Percentiles rank a stretch among this genome's conserved stretches.
Conservation (phyloP, 2,888 invertebrate species). For the Lamellibrachia satsuma region DNA sequence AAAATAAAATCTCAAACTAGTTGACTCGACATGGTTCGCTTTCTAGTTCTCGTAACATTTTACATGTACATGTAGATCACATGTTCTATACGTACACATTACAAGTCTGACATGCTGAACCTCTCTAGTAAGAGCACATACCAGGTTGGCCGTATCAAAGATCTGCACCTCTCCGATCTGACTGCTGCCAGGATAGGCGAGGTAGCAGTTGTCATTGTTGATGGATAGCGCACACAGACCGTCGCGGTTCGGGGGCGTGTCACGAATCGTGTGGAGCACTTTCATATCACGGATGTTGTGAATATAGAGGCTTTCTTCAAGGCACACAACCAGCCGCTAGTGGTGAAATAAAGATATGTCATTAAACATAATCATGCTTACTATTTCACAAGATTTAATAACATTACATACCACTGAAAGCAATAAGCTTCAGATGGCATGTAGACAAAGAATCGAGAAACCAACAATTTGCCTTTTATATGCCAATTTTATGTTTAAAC, state of each 20-base stretch:
- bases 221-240: conserved; percentile 92
- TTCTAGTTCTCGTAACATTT: too few relatives aligned
- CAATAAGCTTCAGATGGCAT: too few relatives aligned
- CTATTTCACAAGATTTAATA: too few relatives aligned
- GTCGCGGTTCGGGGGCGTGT: conserved; percentile 93
- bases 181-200: conserved; percentile 96
- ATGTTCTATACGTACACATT: neutral
- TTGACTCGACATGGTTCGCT: too few relatives aligned
- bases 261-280: conserved; percentile 95
- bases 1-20: too few relatives aligned
- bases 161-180: conserved; percentile 94
- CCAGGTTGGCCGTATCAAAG: conserved; percentile 90
- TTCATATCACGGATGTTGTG: conserved; percentile 98
- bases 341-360: neutral
- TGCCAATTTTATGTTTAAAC: too few relatives aligned
- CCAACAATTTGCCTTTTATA: too few relatives aligned
- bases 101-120: neutral
- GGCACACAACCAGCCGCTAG: conserved; percentile 91
- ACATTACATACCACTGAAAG: too few relatives aligned
- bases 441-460: too few relatives aligned
- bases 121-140: conserved; percentile 65
- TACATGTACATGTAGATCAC: too few relatives aligned
- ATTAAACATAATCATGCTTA: neutral
- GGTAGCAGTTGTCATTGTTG: conserved; percentile 87
- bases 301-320: conserved; percentile 96